Conservation (phyloP, 2,888 invertebrate species). For the Willowsia nigromaculata region DNA sequence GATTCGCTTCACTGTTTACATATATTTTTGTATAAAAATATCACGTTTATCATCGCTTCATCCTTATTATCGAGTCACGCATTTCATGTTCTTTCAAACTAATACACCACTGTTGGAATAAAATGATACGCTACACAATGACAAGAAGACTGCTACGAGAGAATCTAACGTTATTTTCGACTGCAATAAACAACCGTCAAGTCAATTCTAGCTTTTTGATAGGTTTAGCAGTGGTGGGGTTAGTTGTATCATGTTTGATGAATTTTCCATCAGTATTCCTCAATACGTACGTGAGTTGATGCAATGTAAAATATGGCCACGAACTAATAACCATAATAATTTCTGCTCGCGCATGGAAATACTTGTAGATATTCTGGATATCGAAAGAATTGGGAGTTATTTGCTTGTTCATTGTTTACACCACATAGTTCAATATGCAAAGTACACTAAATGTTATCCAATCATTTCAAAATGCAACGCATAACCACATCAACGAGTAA, state of each 20-base stretch:
- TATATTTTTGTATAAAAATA: not conserved
- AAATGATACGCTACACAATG: conserved; percentile 1
- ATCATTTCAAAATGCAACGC: too few relatives aligned
- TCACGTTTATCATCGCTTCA: not conserved
- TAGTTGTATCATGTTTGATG: not conserved
- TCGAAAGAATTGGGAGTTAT: too few relatives aligned
- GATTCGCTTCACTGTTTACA: not conserved
- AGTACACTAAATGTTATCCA: too few relatives aligned
- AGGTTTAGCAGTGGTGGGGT: not conserved
- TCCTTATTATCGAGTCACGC: conserved; percentile 6
- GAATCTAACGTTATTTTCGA: not conserved
- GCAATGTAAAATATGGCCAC: not conserved
- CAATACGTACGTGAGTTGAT: not conserved
- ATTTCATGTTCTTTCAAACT: conserved; percentile 11
- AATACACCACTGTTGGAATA: not conserved
- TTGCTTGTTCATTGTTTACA: too few relatives aligned
- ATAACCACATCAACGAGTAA: not conserved
- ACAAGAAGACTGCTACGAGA: not conserved
- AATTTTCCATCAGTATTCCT: not conserved
- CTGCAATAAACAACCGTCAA: not conserved
- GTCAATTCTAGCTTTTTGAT: not conserved
- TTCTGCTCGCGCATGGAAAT: not conserved
- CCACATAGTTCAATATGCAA: too few relatives aligned
- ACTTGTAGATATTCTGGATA: too few relatives aligned
- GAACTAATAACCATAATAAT: not conserved